Conservation (phyloP, 2,113 vertebrate genomes). For the Rhinolophus ferrumequinum region DNA sequence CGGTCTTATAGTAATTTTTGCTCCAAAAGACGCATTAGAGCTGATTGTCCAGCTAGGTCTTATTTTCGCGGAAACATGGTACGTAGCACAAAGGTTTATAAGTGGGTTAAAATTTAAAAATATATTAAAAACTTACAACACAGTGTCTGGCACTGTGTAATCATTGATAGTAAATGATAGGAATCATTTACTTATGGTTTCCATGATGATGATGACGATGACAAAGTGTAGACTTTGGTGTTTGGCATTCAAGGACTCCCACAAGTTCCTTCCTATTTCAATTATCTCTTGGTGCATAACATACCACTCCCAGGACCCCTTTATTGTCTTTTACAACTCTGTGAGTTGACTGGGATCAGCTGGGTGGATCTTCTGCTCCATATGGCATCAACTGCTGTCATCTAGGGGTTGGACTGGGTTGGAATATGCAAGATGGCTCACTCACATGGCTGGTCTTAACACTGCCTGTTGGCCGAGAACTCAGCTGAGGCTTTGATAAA, state of each 20-base stretch:
- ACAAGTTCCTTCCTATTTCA: neutral
- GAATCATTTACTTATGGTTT: constrained; percentile 21
- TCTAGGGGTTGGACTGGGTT: neutral
- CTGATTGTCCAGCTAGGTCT: no score
- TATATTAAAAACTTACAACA: neutral
- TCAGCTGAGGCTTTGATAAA: neutral
- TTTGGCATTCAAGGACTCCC: neutral
- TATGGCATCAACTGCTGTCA: neutral
- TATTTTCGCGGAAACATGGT: no score
- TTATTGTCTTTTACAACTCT: neutral
- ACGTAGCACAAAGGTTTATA: neutral
- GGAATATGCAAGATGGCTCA: neutral
- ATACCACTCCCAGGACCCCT: neutral
- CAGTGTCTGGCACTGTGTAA: neutral
- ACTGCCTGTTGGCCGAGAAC: neutral
- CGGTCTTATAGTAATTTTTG: no score
- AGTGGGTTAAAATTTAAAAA: neutral
- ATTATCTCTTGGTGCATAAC: neutral
- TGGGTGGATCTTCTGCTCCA: neutral
- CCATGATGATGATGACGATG: neutral
- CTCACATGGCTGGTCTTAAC: neutral
- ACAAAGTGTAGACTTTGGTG: neutral
- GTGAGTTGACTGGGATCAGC: neutral
- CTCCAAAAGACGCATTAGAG: no score
- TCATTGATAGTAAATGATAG: no score